These are phyloP conservation scores for Pygocentrus nattereri DNA, from an alignment of 2,797 vertebrate species.

Conservation along the genomic window DNA sequence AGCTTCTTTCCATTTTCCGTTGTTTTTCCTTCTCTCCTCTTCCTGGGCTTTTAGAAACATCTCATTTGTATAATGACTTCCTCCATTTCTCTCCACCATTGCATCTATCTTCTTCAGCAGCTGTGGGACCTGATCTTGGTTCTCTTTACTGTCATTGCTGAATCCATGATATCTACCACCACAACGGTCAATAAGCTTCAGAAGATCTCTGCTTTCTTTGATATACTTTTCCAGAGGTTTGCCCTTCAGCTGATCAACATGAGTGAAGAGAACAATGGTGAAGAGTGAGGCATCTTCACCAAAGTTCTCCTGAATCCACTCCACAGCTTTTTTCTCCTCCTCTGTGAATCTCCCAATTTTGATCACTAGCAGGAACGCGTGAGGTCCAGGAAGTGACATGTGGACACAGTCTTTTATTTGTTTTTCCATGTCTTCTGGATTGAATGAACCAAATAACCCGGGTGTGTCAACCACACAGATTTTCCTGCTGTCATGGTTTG, in stretches of 20 bases:
- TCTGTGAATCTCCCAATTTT: conserved; percentile 51
- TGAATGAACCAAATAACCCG: conserved; percentile 72
- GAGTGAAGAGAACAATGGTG: conserved; percentile 78
- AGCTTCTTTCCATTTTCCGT: not conserved
- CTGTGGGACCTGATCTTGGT: conserved; percentile 68
- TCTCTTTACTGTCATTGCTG: conserved; percentile 72
- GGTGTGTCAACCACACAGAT: conserved; percentile 77
- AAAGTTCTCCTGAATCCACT: conserved; percentile 80
- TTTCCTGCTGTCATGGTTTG: conserved; percentile 61
- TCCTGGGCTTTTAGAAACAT: conserved; percentile 75
- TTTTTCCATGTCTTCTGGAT: conserved; percentile 68
- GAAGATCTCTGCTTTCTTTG: conserved; percentile 71
- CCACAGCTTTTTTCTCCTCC: conserved; percentile 74
- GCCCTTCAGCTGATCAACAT: conserved; percentile 68
- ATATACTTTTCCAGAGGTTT: conserved; percentile 65
- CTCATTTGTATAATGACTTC: conserved; percentile 75
- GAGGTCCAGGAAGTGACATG: conserved; percentile 76
- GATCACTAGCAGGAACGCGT: conserved; percentile 75
- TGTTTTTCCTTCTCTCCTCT: conserved; percentile 63
- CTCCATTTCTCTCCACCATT: conserved; percentile 74
- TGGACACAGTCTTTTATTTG: conserved; percentile 75
- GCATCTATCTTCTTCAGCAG: conserved; percentile 73
- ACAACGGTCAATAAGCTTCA: conserved; percentile 71
- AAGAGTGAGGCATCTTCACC: conserved; percentile 76
- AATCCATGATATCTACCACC: conserved; percentile 75